These are phyloP conservation scores for Pyralis farinalis DNA, from an alignment of 2,888 invertebrate species.

Conservation along the genomic window DNA sequence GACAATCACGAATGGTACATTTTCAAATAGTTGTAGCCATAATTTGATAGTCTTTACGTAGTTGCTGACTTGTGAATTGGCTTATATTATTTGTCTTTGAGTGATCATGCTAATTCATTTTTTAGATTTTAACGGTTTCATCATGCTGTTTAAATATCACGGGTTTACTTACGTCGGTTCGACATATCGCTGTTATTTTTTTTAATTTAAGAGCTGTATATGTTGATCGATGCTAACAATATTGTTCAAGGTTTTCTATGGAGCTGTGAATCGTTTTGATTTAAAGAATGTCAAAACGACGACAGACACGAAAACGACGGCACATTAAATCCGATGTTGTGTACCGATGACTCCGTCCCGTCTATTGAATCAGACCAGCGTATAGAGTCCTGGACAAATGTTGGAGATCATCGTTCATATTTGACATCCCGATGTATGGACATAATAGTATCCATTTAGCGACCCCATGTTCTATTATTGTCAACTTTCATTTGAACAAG, in stretches of 20 bases:
- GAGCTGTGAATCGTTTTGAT: slow-evolving; percentile 20
- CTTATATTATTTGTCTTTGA: slow-evolving; percentile 72
- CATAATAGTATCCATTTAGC: slow-evolving; percentile 67
- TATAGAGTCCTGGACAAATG: slow-evolving; percentile 50
- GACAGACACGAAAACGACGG: slow-evolving; percentile 30
- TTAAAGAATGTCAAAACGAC: slow-evolving; percentile 30
- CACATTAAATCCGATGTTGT: slow-evolving; percentile 39
- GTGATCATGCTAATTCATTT: slow-evolving; percentile 64
- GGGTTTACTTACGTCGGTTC: slow-evolving; percentile 37
- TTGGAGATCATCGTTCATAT: slow-evolving; percentile 62
- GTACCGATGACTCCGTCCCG: slow-evolving; percentile 31
- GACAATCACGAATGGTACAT: slow-evolving; percentile 67
- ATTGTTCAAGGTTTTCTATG: slow-evolving; percentile 30
- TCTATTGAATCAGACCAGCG: slow-evolving; percentile 44
- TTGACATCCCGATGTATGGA: slow-evolving; percentile 54
- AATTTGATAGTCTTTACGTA: slow-evolving; percentile 70
- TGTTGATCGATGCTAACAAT: slow-evolving; percentile 25
- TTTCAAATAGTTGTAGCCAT: slow-evolving; percentile 71
- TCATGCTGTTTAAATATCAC: slow-evolving; percentile 67
- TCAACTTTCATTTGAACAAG: slow-evolving; percentile 45
- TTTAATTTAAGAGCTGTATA: slow-evolving; percentile 24
- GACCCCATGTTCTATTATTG: slow-evolving; percentile 55
- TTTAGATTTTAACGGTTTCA: slow-evolving; percentile 73
- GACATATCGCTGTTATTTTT: slow-evolving; percentile 35
- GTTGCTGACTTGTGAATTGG: slow-evolving; percentile 64